Evolutionary conservation across 2,797 vertebrate genomes (phyloP), one percentile per base, ranked within the genome.

Genomic region (Hapalemur alaotrensis): DNA sequence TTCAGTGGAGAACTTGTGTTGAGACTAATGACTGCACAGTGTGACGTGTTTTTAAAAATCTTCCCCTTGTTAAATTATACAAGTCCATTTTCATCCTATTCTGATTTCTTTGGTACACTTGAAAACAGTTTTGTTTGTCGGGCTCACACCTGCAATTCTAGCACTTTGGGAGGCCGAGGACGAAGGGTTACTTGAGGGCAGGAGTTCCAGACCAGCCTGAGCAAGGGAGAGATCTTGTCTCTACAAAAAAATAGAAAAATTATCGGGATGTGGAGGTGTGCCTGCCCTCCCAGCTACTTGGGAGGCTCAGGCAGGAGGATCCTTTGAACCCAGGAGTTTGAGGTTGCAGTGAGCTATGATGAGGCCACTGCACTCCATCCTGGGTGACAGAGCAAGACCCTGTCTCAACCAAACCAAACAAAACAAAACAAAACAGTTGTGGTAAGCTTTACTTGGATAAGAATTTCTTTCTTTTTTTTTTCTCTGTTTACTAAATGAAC

Each of bases 31-130:
- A 41, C n/a, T 84, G 32, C 4, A 10, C 25, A 57, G 35, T 54
- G 12, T 23, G 35, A 76, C 6, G 20, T 28, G 7, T 52, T 78
- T 94, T 83, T 50, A 11, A 61, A 63, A 61, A 50, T 32, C 9
- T 18, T 3, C 38, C 14, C 8, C 2, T 4, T 30, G 30, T 89
- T 82, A 96, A 25, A n/a, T 72, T 72, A 52, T 48, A 20, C 59
- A 90, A 95, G 57, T 57, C n/a, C 4, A 25, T 95, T 88, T 94
- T 83, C 30, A 89, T 72, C 17, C 46, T 67, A 41, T 83, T 89
- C 69, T n/a, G 32, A 67, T 69, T 81, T 95, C 57, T 81, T 83
- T 91, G 52, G 38, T 81, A 23, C 41, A 76, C 41, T n/a, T 87
- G 46, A 30, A 83, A 83, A 82, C 25, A 52, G 20, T 50, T 43